phyloP scores from a whole-genome alignment of 2,797 vertebrate species.

The Amazona ochrocephala region DNA sequence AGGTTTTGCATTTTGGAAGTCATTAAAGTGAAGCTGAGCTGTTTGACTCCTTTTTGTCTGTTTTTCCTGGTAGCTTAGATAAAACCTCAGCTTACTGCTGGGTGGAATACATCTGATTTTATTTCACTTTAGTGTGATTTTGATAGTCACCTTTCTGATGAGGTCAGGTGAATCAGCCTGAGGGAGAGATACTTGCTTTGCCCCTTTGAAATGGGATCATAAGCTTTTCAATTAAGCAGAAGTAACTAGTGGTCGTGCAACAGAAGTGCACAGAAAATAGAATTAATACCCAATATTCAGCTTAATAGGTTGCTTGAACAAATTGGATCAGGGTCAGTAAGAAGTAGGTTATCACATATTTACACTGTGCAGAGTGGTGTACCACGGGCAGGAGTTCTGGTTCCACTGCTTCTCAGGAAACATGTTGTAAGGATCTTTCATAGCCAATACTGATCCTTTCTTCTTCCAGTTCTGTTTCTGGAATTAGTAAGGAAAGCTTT shows the following conservation, averaged over 20 bases:
- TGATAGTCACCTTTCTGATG: background rate
- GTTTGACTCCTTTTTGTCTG: background rate
- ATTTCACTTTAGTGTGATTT: background rate
- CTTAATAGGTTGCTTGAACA: background rate
- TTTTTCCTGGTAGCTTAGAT: background rate
- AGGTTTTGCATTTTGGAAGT: background rate
- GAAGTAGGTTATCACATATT: background rate
- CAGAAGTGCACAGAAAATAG: background rate
- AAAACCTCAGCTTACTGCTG: background rate
- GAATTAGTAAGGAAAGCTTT: background rate
- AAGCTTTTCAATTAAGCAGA: background rate
- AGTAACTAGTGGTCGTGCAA: background rate
- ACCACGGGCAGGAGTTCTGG: background rate
- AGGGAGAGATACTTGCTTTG: background rate
- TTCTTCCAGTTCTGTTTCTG: background rate
- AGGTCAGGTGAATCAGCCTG: background rate
- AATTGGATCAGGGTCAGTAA: background rate
- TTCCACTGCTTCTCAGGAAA: background rate
- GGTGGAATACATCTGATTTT: background rate
- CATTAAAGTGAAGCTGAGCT: background rate
- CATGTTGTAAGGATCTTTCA: background rate
- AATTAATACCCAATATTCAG: background rate
- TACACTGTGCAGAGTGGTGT: background rate
- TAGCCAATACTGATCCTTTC: fast-evolving
- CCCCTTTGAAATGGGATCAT: background rate